phyloP scores from a whole-genome alignment of 1,140 invertebrate genomes.

The Probaryconus sp. region DNA sequence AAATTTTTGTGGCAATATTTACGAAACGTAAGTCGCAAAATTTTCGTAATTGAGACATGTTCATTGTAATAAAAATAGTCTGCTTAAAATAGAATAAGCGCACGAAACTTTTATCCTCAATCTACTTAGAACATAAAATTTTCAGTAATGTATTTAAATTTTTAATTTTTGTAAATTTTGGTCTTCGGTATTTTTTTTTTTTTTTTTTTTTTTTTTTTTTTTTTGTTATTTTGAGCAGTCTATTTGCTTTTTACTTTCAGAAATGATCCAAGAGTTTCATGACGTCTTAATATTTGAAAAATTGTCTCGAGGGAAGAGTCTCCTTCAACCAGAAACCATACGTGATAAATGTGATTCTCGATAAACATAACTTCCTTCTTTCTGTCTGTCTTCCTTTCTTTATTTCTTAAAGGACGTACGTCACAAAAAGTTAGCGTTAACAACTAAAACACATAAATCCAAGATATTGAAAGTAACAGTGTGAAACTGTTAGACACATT shows the following conservation, averaged over 20 bases:
- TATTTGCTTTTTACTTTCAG: background rate
- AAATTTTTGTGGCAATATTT: constrained; percentile 43
- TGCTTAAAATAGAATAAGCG: no score
- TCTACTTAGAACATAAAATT: no score
- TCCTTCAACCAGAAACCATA: constrained; percentile 66
- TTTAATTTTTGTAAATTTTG: background rate
- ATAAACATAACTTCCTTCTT: constrained; percentile 1
- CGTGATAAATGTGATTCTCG: constrained; percentile 67
- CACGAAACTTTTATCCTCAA: no score
- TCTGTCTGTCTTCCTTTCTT: no score
- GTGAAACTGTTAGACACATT: background rate
- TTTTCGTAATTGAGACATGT: no score
- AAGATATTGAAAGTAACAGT: background rate
- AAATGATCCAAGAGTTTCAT: background rate
- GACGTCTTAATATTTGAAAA: constrained; percentile 71
- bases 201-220: background rate
- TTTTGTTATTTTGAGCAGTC: no score
- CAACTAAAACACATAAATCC: background rate
- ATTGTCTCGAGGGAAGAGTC: constrained; percentile 73
- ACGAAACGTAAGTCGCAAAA: no score
- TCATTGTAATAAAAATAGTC: no score
- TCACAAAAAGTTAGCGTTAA: background rate
- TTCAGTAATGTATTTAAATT: no score
- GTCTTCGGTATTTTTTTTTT: background rate
- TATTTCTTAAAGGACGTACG: background rate